A percentile compares a stretch with the other conserved stretches of the same genome.
phyloP scores from a whole-genome alignment of 2,113 vertebrate genomes.

The Coturnix japonica region DNA sequence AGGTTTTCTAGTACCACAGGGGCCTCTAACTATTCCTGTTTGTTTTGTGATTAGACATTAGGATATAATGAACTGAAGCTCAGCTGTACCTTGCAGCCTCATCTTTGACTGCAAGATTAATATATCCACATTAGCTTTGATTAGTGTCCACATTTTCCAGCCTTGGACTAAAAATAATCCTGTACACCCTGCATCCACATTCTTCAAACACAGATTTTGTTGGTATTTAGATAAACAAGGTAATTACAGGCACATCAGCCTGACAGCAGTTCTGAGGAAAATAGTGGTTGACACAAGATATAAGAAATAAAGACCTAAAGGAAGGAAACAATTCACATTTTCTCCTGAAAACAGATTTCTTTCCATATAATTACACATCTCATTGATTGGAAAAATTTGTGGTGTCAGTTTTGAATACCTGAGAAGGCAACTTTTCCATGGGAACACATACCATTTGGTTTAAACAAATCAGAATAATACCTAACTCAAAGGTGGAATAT shows the following conservation, averaged over 20 bases:
- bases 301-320: not conserved
- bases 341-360: not conserved
- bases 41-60: slow-evolving; percentile 19
- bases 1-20: too few species aligned
- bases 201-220: not conserved
- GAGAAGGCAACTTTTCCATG: not conserved
- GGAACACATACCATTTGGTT: accelerated
- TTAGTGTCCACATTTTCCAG: not conserved
- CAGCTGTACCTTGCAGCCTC: not conserved
- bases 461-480: not conserved
- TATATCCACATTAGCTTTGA: not conserved
- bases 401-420: not conserved
- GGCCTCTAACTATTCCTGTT: too few species aligned
- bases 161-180: not conserved
- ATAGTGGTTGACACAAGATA: not conserved
- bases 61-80: not conserved
- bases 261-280: not conserved
- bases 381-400: not conserved
- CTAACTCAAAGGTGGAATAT: not conserved
- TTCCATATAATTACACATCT: not conserved
- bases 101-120: slow-evolving; percentile 38
- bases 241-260: not conserved
- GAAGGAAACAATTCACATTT: not conserved
- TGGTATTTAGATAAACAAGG: slow-evolving; percentile 13
- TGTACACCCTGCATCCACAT: not conserved